Conservation (phyloP, 2,113 vertebrate genomes). For the Athene noctua region DNA sequence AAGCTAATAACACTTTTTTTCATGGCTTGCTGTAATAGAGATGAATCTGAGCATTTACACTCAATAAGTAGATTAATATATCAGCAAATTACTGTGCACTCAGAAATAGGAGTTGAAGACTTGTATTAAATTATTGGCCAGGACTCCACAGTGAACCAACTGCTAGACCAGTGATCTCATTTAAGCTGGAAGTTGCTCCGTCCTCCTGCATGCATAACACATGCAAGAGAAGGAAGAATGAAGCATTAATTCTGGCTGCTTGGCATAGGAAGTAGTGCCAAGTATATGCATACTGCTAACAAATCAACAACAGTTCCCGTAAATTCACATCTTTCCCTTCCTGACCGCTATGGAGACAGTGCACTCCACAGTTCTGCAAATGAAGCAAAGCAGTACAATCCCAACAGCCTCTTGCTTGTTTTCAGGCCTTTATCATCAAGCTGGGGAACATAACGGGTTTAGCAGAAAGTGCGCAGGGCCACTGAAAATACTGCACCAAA, state of each 20-base stretch:
- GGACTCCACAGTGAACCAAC: neutral
- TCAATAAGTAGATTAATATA: neutral
- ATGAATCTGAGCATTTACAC: neutral
- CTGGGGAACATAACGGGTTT: rapidly evolving
- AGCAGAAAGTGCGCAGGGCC: neutral
- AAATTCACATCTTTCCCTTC: neutral
- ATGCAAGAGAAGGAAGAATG: neutral
- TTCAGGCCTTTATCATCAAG: neutral
- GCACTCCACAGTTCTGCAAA: neutral
- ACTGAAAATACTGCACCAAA: neutral
- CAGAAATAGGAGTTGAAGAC: neutral
- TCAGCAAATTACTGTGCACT: neutral
- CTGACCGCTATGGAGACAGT: neutral
- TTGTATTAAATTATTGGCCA: neutral
- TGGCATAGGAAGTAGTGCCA: neutral
- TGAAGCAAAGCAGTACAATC: neutral
- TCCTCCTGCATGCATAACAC: no score
- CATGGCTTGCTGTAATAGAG: neutral
- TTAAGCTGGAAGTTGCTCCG: neutral
- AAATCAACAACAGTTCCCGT: neutral
- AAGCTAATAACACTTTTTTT: neutral
- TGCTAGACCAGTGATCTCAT: neutral
- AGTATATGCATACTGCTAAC: neutral
- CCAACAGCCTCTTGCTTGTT: neutral
- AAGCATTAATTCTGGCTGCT: neutral